Evolutionary conservation across 2,113 vertebrate genomes (phyloP), one percentile per base, ranked within the genome.

Genomic region (Oreochromis spilurus): DNA sequence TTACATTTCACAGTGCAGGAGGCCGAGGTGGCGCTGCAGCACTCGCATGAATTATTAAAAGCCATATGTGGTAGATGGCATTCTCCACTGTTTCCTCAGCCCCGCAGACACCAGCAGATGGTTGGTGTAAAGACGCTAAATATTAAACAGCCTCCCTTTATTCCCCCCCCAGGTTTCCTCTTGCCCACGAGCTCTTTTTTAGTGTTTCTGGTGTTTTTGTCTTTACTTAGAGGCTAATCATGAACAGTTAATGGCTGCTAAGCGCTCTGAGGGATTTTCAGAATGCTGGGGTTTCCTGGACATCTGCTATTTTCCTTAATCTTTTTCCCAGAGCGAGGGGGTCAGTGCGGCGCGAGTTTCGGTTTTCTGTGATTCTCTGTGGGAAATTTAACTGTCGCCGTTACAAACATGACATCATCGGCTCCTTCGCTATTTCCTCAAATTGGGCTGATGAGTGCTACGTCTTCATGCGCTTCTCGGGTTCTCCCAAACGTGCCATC

Each of bases 1-100:
- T 92, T 88, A 54, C 79, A 80, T 93, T 92, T 91, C 48, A 26
- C 86, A 40, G 82, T 53, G 91, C 94, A 94, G 95, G 92, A 90
- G 90, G 93, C 88, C 31, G 87, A 89, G 88, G 95, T 94, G 95
- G 90, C 84, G 57, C 92, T 91, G 88, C 85, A 87, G 84, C 93
- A 82, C 75, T 65, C 75, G 21, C 80, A 95, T 96, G 93, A 96
- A 96, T 97, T 96, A 97, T 96, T 95, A 93, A 97, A 91, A 93
- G 90, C 94, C 94, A 90, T 95, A 91, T 96, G 95, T 94, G 95
- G 93, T 94, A 88, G 91, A 95, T 88, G 93, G 90, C 87, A 89
- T 93, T 83, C 86, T 85, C 89, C 89, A 26, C 89, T 82, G 83
- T 89, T 84, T 54, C 78, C 88, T 79, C 83, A 72, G 86, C 91